These are phyloP conservation scores for Drosophila nr. medialis DNA, from an alignment of 2,888 invertebrate species.

Conservation along the genomic window DNA sequence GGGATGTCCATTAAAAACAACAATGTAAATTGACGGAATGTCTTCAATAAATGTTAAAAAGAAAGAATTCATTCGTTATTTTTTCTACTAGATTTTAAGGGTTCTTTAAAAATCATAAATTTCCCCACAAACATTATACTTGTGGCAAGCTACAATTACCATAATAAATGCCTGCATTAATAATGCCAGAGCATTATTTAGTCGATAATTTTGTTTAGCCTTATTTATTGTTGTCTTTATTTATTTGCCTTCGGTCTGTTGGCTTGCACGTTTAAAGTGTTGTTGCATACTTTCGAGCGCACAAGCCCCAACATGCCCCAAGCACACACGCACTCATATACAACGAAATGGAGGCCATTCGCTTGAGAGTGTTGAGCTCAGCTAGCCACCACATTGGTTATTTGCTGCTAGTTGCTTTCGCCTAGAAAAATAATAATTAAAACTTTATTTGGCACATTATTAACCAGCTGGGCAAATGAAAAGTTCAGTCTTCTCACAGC, in stretches of 20 bases:
- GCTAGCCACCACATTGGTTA: conserved; percentile 19
- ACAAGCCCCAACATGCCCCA: conserved; percentile 8
- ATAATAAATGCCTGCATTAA: neutral
- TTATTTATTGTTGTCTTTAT: conserved; percentile 1
- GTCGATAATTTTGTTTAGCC: conserved; percentile 2
- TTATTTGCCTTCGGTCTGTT: conserved; percentile 20
- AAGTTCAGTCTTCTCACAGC: conserved; percentile 34
- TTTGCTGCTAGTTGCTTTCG: conserved; percentile 22
- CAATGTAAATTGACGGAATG: neutral
- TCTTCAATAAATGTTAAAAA: neutral
- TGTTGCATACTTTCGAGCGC: conserved; percentile 43
- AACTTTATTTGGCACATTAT: conserved; percentile 48
- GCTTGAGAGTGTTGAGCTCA: conserved; percentile 20
- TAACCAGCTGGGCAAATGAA: conserved; percentile 32
- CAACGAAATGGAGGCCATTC: conserved; percentile 2
- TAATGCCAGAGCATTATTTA: conserved; percentile 21
- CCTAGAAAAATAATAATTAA: conserved; percentile 61
- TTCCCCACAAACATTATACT: neutral
- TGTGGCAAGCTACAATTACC: neutral
- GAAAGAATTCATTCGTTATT: neutral
- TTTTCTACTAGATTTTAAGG: neutral
- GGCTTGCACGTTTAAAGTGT: neutral
- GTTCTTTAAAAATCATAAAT: neutral
- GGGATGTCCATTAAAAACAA: neutral
- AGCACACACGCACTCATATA: neutral